Evolutionary conservation across 2,113 vertebrate genomes (phyloP).

Genomic region (Odontophorus gujanensis): DNA sequence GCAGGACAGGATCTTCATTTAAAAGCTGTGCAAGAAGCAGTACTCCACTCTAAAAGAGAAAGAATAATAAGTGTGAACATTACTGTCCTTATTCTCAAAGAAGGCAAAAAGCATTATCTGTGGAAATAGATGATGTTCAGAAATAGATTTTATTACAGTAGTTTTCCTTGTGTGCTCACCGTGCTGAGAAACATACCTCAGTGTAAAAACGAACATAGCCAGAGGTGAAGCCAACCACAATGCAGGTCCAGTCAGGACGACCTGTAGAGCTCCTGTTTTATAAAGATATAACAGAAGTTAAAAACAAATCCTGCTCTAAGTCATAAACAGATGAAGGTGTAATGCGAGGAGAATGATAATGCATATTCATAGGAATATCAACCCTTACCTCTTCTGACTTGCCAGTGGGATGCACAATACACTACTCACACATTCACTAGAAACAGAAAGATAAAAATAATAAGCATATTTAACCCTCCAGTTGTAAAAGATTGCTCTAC

Average conservation of each 20-base stretch:
- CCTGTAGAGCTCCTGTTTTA: constrained; percentile 93
- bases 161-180: neutral
- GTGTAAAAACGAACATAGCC: constrained; percentile 98
- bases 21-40: constrained; percentile 94
- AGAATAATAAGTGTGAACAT: neutral
- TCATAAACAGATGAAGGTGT: neutral
- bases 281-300: neutral
- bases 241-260: constrained; percentile 97
- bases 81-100: neutral
- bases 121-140: neutral
- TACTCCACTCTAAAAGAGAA: constrained; percentile 86
- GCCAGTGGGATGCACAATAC: constrained; percentile 93
- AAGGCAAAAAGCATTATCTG: neutral
- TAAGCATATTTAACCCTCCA: neutral
- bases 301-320: neutral
- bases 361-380: neutral
- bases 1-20: constrained; percentile 91
- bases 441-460: constrained; percentile 42
- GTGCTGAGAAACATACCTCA: constrained; percentile 79
- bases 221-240: constrained; percentile 94
- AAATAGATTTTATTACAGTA: neutral
- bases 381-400: constrained; percentile 95
- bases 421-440: constrained; percentile 91
- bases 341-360: neutral
- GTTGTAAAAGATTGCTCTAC: neutral